Percentiles rank a stretch among this genome's conserved stretches.
These are phyloP conservation scores for Upupa epops DNA, from an alignment of 2,113 vertebrate species.

Conservation along the genomic window DNA sequence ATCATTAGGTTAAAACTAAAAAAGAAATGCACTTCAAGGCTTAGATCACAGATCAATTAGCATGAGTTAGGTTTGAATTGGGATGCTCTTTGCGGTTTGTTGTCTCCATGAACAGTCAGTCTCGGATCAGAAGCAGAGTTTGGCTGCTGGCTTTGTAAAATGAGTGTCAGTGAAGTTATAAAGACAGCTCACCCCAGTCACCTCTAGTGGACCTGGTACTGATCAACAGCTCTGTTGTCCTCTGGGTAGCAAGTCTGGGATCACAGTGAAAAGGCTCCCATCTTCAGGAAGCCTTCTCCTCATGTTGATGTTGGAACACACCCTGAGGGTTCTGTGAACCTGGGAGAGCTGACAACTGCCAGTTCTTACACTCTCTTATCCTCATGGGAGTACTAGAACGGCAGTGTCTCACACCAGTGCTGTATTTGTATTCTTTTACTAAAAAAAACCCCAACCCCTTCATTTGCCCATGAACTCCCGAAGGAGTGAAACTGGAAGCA, in stretches of 20 bases:
- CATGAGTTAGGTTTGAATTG: slow-evolving; percentile 47
- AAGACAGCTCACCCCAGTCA: background rate
- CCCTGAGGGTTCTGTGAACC: background rate
- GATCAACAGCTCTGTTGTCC: background rate
- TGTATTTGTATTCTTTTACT: background rate
- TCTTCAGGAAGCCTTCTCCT: background rate
- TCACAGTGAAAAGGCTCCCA: background rate
- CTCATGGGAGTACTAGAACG: background rate
- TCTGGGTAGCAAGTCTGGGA: background rate
- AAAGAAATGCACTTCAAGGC: background rate
- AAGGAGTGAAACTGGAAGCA: background rate
- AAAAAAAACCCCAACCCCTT: background rate
- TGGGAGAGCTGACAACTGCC: background rate
- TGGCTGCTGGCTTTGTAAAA: background rate
- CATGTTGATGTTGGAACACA: background rate
- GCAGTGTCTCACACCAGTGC: background rate
- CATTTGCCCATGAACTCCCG: background rate
- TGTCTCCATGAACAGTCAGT: background rate
- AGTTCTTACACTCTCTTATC: background rate
- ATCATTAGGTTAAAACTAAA: background rate
- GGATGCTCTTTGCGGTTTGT: slow-evolving; percentile 32
- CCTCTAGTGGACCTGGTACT: background rate
- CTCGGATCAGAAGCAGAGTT: slow-evolving; percentile 13
- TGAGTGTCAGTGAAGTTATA: background rate
- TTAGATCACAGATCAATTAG: slow-evolving; percentile 34